Evolutionary conservation across 2,888 invertebrate genomes (phyloP).

Genomic region (Hyposoter dolosus): DNA sequence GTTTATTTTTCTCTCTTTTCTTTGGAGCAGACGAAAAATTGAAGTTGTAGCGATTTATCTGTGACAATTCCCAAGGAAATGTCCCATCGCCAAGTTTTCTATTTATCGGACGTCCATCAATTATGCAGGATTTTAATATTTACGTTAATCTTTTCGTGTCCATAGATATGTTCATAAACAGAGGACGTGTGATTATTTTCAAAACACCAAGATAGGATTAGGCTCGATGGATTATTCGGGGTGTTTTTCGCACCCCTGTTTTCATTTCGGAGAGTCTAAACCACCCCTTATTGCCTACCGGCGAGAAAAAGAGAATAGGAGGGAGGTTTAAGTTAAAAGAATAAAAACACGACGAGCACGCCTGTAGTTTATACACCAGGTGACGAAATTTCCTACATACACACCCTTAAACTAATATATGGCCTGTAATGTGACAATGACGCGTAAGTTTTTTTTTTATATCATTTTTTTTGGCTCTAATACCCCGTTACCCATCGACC

Average conservation of each 20-base stretch:
- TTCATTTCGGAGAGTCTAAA: constrained; percentile 66
- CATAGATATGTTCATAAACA: constrained; percentile 2
- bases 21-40: neutral
- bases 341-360: constrained; percentile 52
- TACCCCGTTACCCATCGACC: constrained; percentile 65
- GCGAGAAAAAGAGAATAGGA: constrained; percentile 52
- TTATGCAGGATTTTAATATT: neutral
- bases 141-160: neutral
- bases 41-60: neutral
- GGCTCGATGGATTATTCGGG: constrained; percentile 58
- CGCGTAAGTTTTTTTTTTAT: constrained; percentile 56
- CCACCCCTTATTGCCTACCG: constrained; percentile 39
- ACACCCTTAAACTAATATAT: constrained; percentile 38
- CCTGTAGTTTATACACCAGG: constrained; percentile 65
- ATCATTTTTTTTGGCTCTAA: constrained; percentile 65
- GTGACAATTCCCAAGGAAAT: neutral
- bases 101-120: neutral
- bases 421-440: constrained; percentile 59
- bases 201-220: constrained; percentile 73
- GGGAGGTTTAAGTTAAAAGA: constrained; percentile 54
- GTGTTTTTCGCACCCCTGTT: constrained; percentile 70
- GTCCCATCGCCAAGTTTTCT: neutral
- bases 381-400: constrained; percentile 36
- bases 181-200: constrained; percentile 72
- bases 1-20: neutral